Evolutionary conservation across 2,113 vertebrate species (phyloP).

Genomic region (Mobula hypostoma): DNA sequence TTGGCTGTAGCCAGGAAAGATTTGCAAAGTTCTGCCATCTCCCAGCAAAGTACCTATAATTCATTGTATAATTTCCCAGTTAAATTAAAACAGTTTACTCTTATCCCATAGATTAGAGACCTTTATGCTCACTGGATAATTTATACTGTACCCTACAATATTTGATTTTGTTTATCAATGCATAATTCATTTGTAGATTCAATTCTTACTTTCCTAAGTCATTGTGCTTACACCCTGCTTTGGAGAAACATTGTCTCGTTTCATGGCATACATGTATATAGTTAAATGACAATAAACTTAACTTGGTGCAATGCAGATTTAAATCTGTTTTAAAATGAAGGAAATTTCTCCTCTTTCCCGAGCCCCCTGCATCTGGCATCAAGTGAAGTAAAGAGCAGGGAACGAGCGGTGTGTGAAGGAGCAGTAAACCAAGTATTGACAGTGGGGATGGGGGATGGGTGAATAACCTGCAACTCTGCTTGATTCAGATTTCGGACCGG

Average conservation of each 20-base stretch:
- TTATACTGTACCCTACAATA: too few relatives aligned
- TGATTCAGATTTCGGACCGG: not conserved
- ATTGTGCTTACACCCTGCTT: too few relatives aligned
- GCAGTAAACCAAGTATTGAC: not conserved
- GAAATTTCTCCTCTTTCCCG: not conserved
- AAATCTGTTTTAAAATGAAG: not conserved
- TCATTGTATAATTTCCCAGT: too few relatives aligned
- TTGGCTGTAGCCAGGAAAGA: too few relatives aligned
- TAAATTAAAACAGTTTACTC: not conserved
- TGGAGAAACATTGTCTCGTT: too few relatives aligned
- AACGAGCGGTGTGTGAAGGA: not conserved
- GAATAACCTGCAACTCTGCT: not conserved
- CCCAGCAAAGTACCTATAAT: too few relatives aligned
- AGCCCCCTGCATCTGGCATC: not conserved
- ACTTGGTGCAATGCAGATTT: not conserved
- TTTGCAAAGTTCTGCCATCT: too few relatives aligned
- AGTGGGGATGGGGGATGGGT: not conserved
- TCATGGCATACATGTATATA: too few relatives aligned
- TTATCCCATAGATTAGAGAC: not conserved
- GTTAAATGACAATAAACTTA: too few relatives aligned
- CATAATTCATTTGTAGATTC: too few relatives aligned
- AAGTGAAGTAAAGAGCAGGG: not conserved
- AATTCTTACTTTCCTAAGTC: too few relatives aligned
- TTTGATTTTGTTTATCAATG: too few relatives aligned
- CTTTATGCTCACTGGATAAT: not conserved